phyloP scores from a whole-genome alignment of 2,888 invertebrate genomes.

The Tryphoninae sp. region DNA sequence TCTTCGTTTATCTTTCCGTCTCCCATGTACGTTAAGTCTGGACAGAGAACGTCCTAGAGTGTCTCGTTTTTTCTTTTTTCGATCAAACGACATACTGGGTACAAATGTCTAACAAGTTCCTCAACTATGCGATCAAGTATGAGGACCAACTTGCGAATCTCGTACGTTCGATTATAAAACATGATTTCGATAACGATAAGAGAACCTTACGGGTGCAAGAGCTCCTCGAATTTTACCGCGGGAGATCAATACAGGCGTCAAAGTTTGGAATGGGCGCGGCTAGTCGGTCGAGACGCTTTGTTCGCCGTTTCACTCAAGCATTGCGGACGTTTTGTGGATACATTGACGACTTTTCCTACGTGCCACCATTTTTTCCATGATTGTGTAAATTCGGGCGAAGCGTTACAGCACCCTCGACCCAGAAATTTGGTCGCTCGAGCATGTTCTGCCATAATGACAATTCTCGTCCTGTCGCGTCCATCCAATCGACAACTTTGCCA shows the following conservation, averaged over 20 bases:
- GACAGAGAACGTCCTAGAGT: not conserved
- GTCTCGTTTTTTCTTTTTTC: slow-evolving; percentile 3
- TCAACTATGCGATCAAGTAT: slow-evolving; percentile 14
- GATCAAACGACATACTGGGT: slow-evolving; percentile 12
- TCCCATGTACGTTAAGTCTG: too few species aligned
- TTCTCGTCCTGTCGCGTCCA: slow-evolving; percentile 97
- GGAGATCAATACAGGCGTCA: not conserved
- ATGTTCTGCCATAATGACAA: slow-evolving; percentile 95
- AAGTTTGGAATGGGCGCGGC: not conserved
- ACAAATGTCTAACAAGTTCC: slow-evolving; percentile 36
- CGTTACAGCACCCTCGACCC: slow-evolving; percentile 97
- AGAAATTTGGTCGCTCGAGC: slow-evolving; percentile 96
- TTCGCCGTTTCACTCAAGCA: slow-evolving; percentile 1
- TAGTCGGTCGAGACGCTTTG: not conserved
- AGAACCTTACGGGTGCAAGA: too few species aligned
- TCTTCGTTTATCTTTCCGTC: slow-evolving; percentile 2
- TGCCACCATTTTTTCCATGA: slow-evolving; percentile 76
- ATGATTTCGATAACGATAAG: not conserved
- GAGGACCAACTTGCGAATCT: not conserved
- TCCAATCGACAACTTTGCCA: slow-evolving; percentile 95
- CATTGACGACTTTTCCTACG: slow-evolving; percentile 59
- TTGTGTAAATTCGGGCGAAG: slow-evolving; percentile 90
- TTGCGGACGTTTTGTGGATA: not conserved
- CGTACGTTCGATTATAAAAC: slow-evolving; percentile 3
- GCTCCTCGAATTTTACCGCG: not conserved